Conservation (phyloP, 2,113 vertebrate species). For the Mionectes macconnelli region DNA sequence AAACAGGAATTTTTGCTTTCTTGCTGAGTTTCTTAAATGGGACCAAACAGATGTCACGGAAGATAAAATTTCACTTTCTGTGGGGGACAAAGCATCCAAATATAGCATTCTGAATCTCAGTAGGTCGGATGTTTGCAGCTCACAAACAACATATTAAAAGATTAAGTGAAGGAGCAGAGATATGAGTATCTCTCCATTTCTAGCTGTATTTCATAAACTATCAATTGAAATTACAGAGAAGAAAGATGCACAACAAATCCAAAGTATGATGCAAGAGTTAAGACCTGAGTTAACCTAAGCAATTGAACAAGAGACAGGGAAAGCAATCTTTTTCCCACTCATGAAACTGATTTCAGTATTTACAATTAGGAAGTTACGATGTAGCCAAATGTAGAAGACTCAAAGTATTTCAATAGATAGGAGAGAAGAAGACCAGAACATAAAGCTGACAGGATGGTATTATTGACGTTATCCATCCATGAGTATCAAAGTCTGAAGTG, state of each 20-base stretch:
- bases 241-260: not conserved
- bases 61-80: not conserved
- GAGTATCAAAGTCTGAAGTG: slow-evolving; percentile 25
- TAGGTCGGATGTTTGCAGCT: not conserved
- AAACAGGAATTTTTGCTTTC: not conserved
- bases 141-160: not conserved
- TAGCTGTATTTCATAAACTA: not conserved
- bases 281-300: not conserved
- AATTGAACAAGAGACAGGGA: not conserved
- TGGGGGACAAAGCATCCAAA: not conserved
- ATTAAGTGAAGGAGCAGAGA: not conserved
- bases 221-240: not conserved
- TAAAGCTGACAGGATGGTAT: slow-evolving; percentile 35
- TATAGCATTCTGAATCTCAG: not conserved
- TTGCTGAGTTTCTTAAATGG: not conserved
- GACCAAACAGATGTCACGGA: not conserved
- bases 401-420: slow-evolving; percentile 42
- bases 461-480: slow-evolving; percentile 25
- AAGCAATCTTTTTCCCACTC: not conserved
- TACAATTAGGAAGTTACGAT: slow-evolving; percentile 20
- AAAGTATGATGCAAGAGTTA: not conserved
- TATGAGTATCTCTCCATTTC: not conserved
- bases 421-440: slow-evolving; percentile 42
- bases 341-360: slow-evolving; percentile 21
- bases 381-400: slow-evolving; percentile 14